Conservation (phyloP, 2,113 vertebrate genomes). For the Sinocyclocheilus anophthalmus region DNA sequence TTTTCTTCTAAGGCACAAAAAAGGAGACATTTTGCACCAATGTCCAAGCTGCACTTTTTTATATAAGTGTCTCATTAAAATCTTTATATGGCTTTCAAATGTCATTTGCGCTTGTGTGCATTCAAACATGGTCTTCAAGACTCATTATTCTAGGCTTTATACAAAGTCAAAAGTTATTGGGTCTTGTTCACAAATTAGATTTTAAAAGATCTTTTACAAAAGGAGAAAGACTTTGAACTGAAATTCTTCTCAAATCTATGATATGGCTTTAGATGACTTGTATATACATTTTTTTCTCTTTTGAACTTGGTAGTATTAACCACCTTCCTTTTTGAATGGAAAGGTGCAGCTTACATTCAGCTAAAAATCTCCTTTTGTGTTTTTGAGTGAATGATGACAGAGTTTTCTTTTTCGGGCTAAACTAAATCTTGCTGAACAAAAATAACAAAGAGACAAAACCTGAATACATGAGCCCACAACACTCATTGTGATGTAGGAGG, state of each 20-base stretch:
- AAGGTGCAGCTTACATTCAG: background rate
- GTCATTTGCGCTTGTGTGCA: background rate
- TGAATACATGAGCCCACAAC: background rate
- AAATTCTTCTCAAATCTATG: background rate
- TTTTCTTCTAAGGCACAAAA: too few species aligned
- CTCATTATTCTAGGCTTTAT: background rate
- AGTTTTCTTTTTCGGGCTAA: background rate
- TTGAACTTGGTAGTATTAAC: background rate
- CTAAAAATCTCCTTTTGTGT: too few species aligned
- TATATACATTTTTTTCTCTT: background rate
- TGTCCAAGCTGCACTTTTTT: background rate
- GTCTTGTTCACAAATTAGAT: background rate
- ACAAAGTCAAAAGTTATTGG: background rate
- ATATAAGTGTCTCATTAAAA: background rate
- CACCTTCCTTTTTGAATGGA: background rate
- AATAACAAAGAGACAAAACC: background rate
- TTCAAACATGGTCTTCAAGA: background rate
- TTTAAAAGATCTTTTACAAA: too few species aligned
- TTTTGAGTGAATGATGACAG: too few species aligned
- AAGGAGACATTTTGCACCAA: background rate
- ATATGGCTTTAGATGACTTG: background rate
- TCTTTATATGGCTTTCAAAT: background rate
- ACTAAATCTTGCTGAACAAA: background rate
- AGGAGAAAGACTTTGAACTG: background rate
- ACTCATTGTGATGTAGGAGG: constrained; percentile 33